Evolutionary conservation across 2,888 invertebrate genomes (phyloP), one percentile per base, ranked within the genome.

Genomic region (Alitta virens): DNA sequence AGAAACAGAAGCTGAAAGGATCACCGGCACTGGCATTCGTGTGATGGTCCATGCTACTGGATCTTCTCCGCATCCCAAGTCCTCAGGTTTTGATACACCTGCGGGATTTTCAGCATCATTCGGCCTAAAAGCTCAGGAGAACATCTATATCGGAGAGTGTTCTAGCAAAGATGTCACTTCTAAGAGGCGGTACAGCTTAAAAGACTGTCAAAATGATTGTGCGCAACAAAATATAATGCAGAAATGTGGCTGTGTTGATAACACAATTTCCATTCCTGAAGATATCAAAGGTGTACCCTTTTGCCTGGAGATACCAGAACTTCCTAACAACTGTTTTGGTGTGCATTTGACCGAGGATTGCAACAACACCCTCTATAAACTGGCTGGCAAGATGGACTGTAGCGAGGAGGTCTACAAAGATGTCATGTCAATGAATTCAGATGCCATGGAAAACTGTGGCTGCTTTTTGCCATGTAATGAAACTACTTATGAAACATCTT

Each of bases 381-480:
- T 51, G 59, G 25, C 40, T 25, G 7, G 16, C 14, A 61, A 53
- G 52, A 63, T 67, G 25, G 43, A 64, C 42, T 71, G 71, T 49
- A 63, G 68, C 1, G 63, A 65, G 40, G 60, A 63, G 23, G 64
- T 71, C 18, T 69, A 68, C 46, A 68, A 71, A 16, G 63, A 61
- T 42, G 68, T 71, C 68, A 69, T 70, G n/a, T 56, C 69, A 18
- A 55, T 51, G 12, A 60, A 71, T 38, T 66, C 68, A 2, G 57
- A 51, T 24, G 63, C 70, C 49, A 67, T 71, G 53, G 68, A 69
- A 43, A 42, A 43, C 9, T 71, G 71, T 49, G 42, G 53, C 43
- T 71, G 71, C 58, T 68, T 60, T 56, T 69, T 70, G 0, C 71
- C 71, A 1, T 71, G 71, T 59, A 56, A 63, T 25, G 71, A 71